Evolutionary conservation across 1,140 invertebrate genomes (phyloP).

Genomic region (Tetramorium simillimum): DNA sequence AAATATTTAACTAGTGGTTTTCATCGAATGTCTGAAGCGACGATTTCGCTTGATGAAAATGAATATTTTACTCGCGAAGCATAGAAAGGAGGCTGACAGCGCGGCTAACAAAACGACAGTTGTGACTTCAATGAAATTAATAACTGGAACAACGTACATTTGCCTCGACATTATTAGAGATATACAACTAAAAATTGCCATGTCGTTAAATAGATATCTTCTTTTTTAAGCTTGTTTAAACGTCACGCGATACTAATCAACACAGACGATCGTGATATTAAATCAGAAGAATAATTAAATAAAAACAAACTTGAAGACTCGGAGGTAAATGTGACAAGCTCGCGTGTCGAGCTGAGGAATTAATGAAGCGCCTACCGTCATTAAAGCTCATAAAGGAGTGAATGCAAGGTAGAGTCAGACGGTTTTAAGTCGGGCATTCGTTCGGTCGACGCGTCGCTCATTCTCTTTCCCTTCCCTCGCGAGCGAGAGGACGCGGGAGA

Average conservation of each 20-base stretch:
- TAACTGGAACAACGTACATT: not conserved
- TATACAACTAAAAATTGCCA: not conserved
- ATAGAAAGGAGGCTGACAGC: not conserved
- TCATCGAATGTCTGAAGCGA: not conserved
- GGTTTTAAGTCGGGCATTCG: conserved; percentile 54
- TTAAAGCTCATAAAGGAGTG: conserved; percentile 17
- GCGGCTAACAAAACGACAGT: not conserved
- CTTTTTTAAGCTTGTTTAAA: conserved; percentile 7
- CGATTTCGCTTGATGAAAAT: not conserved
- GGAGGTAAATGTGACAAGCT: conserved; percentile 33
- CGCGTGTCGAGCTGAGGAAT: conserved; percentile 38
- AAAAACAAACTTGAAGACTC: conserved; percentile 33
- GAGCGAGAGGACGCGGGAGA: conserved; percentile 3
- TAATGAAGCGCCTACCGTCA: conserved; percentile 43
- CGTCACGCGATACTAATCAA: conserved; percentile 43
- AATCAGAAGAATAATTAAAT: conserved; percentile 49
- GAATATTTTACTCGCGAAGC: conserved; percentile 3
- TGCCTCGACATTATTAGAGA: not conserved
- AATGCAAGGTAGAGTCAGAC: conserved; percentile 2
- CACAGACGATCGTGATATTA: conserved; percentile 27
- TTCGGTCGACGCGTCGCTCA: conserved; percentile 40
- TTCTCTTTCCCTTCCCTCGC: conserved; percentile 1
- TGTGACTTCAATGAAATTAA: conserved; percentile 1
- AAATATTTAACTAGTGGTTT: not conserved
- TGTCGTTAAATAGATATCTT: not conserved